Evolutionary conservation across 2,113 vertebrate species (phyloP).

Genomic region (Quiscalus mexicanus): DNA sequence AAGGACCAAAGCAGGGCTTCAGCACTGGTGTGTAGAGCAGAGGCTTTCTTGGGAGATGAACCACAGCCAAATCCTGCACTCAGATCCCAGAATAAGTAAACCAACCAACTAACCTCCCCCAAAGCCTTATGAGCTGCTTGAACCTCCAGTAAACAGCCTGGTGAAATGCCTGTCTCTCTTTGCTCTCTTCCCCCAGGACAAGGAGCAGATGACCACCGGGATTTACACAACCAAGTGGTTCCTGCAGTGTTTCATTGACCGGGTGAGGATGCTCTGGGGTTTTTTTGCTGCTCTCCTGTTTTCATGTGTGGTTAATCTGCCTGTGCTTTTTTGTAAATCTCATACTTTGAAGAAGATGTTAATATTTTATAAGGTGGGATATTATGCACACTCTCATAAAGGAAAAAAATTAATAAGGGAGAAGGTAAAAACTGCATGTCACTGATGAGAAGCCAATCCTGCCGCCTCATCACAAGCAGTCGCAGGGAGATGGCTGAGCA

Average conservation of each 20-base stretch:
- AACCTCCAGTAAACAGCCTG: neutral
- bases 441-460: neutral
- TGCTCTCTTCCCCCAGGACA: slow-evolving; percentile 77
- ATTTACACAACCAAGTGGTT: slow-evolving; percentile 98
- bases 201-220: slow-evolving; percentile 91
- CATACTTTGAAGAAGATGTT: neutral
- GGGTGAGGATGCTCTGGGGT: slow-evolving; percentile 74
- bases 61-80: neutral
- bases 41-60: neutral
- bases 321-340: neutral
- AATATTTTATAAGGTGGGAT: neutral
- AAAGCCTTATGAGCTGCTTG: neutral
- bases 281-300: neutral
- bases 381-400: neutral
- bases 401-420: neutral
- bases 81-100: neutral
- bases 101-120: neutral
- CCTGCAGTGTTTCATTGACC: slow-evolving; percentile 92
- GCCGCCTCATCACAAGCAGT: neutral
- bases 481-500: neutral
- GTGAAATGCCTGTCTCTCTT: neutral
- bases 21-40: neutral
- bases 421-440: neutral
- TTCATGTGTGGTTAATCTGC: neutral
- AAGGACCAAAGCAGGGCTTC: neutral